These are phyloP conservation scores for Mnemiopsis leidyi DNA, from an alignment of 37 sponge, comb jelly and placozoan genomes.

Conservation along the genomic window DNA sequence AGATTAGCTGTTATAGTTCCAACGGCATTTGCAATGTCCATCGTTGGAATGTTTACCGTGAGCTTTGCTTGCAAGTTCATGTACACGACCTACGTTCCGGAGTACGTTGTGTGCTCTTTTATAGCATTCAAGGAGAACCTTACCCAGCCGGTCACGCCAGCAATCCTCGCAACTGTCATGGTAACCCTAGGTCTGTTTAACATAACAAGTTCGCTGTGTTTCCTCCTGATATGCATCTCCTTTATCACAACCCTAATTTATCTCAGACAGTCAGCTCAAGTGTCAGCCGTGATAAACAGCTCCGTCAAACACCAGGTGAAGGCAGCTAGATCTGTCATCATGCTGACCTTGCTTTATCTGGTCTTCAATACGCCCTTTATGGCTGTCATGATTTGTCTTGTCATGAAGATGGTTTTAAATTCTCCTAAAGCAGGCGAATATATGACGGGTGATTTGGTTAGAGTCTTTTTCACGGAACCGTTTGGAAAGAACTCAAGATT, in stretches of 20 bases:
- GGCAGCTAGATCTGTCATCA: not conserved
- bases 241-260: not conserved
- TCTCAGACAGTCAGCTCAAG: not conserved
- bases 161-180: not conserved
- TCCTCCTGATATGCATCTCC: not conserved
- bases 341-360: not conserved
- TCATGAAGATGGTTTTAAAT: not conserved
- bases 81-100: not conserved
- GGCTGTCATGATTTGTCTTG: not conserved
- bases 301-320: not conserved
- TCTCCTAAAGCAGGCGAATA: not conserved
- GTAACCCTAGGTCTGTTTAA: not conserved
- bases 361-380: not conserved
- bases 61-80: not conserved
- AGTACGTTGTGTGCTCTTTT: not conserved
- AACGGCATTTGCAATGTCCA: not conserved
- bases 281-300: not conserved
- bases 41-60: not conserved
- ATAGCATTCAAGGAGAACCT: not conserved
- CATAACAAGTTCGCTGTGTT: not conserved
- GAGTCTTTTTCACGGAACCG: not conserved
- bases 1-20: not conserved
- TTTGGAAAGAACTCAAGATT: not conserved
- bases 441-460: not conserved
- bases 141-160: not conserved